Base-by-base conservation (phyloP, 2,888 invertebrate genomes). In the Agrochola lota region DNA sequence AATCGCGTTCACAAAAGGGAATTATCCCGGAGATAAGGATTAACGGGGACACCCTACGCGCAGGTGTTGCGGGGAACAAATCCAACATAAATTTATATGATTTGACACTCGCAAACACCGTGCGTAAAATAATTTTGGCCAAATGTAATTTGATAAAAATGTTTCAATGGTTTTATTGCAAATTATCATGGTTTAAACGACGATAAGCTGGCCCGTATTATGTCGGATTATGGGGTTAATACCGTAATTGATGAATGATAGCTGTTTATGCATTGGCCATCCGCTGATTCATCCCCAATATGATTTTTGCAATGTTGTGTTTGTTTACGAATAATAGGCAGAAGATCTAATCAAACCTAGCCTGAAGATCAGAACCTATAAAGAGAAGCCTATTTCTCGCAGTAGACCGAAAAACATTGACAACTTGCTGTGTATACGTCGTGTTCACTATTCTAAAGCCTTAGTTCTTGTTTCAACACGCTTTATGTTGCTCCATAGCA, bases 21-120 rank as follows among this genome's bases (percentile, higher is more conserved):
- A 91, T 91, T 92, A 91, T 91, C 91, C 90, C 86, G 80, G 85
- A 91, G 90, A 90, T 91, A 90, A 88, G 91, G 91, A 88, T 91
- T 91, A 92, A 68, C 87, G 81, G 81, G 90, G 93, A 86, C 91
- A 91, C 92, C 93, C 91, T 89, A 92, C 90, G 83, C 91, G 88
- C 95, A 95, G 95, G 96, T 96, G 95, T 91, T 90, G 91, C 88
- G 91, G 91, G 87, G 80, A 86, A 90, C 88, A 94, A 95, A 95
- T 94, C 95, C 93, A 91, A 93, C 94, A 94, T 95, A 95, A 96
- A 96, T 95, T 94, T 94, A 94, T 95, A 94, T 93, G 92, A 94
- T 95, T 94, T 95, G 96, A 95, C 95, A 94, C 92, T 91, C 88
- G 91, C 92, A 94, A 95, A 95, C 92, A 93, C 87, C 87, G 88